Evolutionary conservation across 2,113 vertebrate species (phyloP).

Genomic region (Chunga burmeisteri): DNA sequence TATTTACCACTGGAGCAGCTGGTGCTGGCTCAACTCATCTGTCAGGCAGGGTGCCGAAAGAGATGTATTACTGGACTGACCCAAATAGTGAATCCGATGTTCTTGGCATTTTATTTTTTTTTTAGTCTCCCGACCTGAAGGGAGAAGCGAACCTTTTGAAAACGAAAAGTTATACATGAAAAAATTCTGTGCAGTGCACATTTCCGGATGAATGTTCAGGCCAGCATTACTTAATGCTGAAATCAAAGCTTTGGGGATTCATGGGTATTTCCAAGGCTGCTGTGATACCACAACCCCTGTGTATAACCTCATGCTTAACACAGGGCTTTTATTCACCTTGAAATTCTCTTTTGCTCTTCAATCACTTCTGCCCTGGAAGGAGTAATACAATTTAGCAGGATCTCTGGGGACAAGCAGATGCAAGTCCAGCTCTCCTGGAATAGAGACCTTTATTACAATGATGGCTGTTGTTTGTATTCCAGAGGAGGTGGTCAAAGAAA

Average conservation of each 20-base stretch:
- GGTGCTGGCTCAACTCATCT: conserved; percentile 57
- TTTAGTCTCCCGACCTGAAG: background rate
- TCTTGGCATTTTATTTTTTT: background rate
- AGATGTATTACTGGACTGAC: conserved; percentile 52
- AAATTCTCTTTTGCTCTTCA: conserved; percentile 29
- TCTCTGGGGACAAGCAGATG: background rate
- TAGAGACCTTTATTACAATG: background rate
- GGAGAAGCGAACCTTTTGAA: conserved; percentile 32
- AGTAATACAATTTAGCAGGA: background rate
- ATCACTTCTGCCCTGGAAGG: background rate
- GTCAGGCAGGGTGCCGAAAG: conserved; percentile 32
- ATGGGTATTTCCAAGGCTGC: conserved; percentile 36
- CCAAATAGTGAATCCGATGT: background rate
- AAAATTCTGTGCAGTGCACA: background rate
- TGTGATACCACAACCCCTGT: background rate
- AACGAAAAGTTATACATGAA: conserved; percentile 28
- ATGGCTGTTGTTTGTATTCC: background rate
- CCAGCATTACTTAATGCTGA: conserved; percentile 22
- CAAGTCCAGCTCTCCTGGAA: background rate
- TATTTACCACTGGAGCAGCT: conserved; percentile 49
- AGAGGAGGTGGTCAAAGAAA: background rate
- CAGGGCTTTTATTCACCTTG: conserved; percentile 42
- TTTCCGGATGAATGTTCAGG: conserved; percentile 36
- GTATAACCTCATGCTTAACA: conserved; percentile 26
- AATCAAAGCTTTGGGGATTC: conserved; percentile 50